Evolutionary conservation across 2,113 vertebrate genomes (phyloP), one percentile per base, ranked within the genome.

Genomic region (Rana temporaria): DNA sequence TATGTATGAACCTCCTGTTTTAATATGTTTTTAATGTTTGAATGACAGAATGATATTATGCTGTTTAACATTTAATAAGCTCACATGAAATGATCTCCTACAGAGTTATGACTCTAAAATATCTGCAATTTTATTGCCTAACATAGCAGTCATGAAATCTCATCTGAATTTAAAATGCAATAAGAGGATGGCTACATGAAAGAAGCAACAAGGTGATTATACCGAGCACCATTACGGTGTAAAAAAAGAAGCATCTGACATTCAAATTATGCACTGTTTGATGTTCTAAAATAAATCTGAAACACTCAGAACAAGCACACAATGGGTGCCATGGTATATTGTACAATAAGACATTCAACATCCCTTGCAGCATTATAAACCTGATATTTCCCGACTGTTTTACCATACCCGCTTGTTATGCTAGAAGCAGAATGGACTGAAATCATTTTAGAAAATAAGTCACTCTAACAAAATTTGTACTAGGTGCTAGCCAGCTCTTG

Each of bases 81-180:
- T 32, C n/a, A 57, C 6, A 11, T 53, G 22, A 72, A 72, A 19
- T n/a, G 9, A n/a, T 20, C 70, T 57, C 24, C 70, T 72, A 26
- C 19, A 57, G 17, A 72, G 71, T 30, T 8, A 56, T 67, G 76
- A 56, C 53, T 65, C 22, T 53, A 42, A 52, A 78, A 66, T 78
- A 65, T 78, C 63, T 78, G 22, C 26, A 67, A 48, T 55, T 34
- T 20, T 48, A 53, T 24, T 78, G 56, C 26, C 17, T 63, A 34
- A 67, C 52, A 67, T 65, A 17, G 12, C 52, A 67, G 48, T 30
- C 11, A 65, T 56, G 52, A 53, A 67, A 78, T 56, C 76, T 78
- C 52, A 78, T 78, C 63, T 67, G 76, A 78, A 78, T 78, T 78
- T 78, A 65, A 78, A 78, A 78, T 78, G 63, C 63, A 78, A 66